Base-by-base conservation (phyloP, 2,797 vertebrate genomes). In the Oreonectes daqikongensis region DNA sequence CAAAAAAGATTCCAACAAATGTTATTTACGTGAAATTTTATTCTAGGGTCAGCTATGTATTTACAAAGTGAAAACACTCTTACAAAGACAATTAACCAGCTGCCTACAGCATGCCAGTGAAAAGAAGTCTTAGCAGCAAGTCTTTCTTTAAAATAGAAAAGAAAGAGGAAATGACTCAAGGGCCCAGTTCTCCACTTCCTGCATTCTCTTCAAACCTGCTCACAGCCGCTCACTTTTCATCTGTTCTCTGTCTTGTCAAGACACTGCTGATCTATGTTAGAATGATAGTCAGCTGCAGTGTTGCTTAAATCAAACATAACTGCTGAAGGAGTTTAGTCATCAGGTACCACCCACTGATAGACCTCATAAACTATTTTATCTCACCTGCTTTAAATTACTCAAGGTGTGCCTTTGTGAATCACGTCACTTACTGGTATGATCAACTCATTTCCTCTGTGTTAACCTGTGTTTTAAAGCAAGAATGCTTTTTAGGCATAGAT, bases 321-420 rank as follows among this genome's bases (percentile, higher is more conserved):
- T 65, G 28, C 12, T 17, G 12, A 20, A 63, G 20, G 28, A 15
- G 42, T 59, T 72, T 69, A 24, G 28, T 67, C 71, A 40, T 12
- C 26, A 28, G 3, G 53, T 28, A 18, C 30, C 72, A 50, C 70
- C 44, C 67, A 64, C 18, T 69, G 44, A 59, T 60, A 24, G 70
- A 77, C 30, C n/a, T 75, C 57, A 59, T 28, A 48, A 50, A 32
- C 18, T n/a, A 70, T 73, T 61, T 55, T 55, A 52, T 46, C 28
- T 22, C 52, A 53, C 68, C 12, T 15, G 17, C 22, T 66, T 28
- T 18, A 15, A 68, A 14, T 24, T 30, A 12, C 61, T 75, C 46
- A 80, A 79, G 80, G 82, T 82, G 80, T 80, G 80, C 68, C 77
- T 61, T 81, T 53, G 65, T 52, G 42, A 59, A 63, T 79, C 30